A percentile compares a stretch with the other conserved stretches of the same genome.
phyloP scores from a whole-genome alignment of 1,140 invertebrate genomes.

The Stenopsyche tienmushanensis region DNA sequence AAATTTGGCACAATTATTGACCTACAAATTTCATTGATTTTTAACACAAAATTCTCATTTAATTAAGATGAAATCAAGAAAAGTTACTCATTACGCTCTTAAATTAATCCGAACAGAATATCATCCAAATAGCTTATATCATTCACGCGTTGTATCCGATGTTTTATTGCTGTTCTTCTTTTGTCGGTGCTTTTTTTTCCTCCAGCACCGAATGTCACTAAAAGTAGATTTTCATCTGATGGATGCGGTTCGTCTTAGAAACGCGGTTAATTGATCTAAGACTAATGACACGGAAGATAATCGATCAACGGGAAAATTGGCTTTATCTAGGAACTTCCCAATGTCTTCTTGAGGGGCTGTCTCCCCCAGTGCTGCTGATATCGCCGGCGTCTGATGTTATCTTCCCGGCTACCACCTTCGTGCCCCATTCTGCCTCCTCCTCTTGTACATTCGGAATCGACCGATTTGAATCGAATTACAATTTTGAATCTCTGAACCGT shows the following conservation, averaged over 20 bases:
- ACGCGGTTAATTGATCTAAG: conserved; percentile 18
- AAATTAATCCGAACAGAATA: too few species aligned
- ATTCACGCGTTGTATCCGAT: too few species aligned
- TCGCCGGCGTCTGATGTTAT: not conserved
- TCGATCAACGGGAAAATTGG: conserved; percentile 27
- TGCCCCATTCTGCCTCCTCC: not conserved
- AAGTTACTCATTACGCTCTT: too few species aligned
- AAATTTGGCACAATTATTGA: too few species aligned
- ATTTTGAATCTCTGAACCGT: not conserved
- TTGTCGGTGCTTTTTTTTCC: too few species aligned
- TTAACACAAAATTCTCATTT: too few species aligned
- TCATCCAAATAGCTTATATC: too few species aligned
- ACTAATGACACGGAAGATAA: conserved; percentile 28
- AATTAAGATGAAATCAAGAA: too few species aligned
- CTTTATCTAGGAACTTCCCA: conserved; percentile 22
- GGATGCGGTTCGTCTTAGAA: not conserved
- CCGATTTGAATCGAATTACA: not conserved
- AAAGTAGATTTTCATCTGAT: conserved; percentile 5
- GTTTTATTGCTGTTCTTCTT: too few species aligned
- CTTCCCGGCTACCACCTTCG: not conserved
- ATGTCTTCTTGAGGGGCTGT: too few species aligned
- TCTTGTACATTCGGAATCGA: not conserved
- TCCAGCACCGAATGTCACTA: too few species aligned
- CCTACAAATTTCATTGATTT: too few species aligned
- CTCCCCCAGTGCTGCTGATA: not conserved